Evolutionary conservation across 2,888 invertebrate genomes (phyloP).

Genomic region (Blera fallax): DNA sequence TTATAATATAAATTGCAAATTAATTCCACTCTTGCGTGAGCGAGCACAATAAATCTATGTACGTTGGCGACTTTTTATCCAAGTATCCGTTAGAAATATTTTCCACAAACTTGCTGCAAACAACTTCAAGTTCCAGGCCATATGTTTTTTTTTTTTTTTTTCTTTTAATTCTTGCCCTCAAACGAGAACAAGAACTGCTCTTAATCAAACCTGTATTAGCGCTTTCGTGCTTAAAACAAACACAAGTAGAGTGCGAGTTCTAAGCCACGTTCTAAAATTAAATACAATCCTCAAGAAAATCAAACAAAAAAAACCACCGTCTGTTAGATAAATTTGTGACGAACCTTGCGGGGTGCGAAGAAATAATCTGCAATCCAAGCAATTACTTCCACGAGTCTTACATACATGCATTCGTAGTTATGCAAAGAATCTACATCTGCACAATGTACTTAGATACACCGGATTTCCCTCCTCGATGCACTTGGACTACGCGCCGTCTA

Average conservation of each 20-base stretch:
- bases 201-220: conserved; percentile 50
- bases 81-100: conserved; percentile 10
- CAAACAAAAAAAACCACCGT: not conserved
- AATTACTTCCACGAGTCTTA: not conserved
- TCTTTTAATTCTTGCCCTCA: not conserved
- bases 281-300: not conserved
- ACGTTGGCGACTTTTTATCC: not conserved
- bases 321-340: not conserved
- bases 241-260: conserved; percentile 2
- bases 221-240: conserved; percentile 24
- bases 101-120: not conserved
- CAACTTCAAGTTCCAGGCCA: conserved; percentile 9
- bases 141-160: not conserved
- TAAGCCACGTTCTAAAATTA: conserved; percentile 1
- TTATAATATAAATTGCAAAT: not conserved
- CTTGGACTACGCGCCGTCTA: not conserved
- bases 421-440: conserved; percentile 13
- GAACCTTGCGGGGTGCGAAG: not conserved
- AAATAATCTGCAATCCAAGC: not conserved
- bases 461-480: conserved; percentile 29
- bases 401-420: conserved; percentile 21
- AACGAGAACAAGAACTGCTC: conserved; percentile 23
- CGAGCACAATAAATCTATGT: not conserved
- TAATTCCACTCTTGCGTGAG: not conserved
- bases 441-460: conserved; percentile 8